Percentiles rank a stretch among this genome's conserved stretches.
These are phyloP conservation scores for Macrosteles quadrilineatus DNA, from an alignment of 1,140 invertebrate species.

Conservation along the genomic window DNA sequence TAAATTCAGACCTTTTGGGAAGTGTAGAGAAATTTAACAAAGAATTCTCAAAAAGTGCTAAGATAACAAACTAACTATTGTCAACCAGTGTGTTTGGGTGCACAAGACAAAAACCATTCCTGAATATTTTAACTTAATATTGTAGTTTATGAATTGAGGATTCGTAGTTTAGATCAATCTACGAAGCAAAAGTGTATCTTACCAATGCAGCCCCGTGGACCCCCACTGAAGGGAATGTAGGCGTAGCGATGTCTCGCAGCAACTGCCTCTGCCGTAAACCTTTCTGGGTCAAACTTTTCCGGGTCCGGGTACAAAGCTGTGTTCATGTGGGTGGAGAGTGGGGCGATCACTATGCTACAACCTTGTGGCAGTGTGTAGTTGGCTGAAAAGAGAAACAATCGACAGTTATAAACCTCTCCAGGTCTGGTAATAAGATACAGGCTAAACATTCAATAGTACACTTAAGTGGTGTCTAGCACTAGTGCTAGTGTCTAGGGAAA, in stretches of 20 bases:
- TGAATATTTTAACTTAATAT: neutral
- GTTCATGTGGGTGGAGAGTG: slow-evolving; percentile 52
- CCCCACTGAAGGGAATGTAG: slow-evolving; percentile 58
- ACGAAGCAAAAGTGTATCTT: too few relatives aligned
- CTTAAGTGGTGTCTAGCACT: too few relatives aligned
- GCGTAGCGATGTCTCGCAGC: slow-evolving; percentile 45
- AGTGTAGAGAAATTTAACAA: neutral
- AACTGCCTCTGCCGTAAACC: slow-evolving; percentile 56
- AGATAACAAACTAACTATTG: neutral
- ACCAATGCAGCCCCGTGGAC: slow-evolving; percentile 55
- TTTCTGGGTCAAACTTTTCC: slow-evolving; percentile 58
- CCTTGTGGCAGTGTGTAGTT: slow-evolving; percentile 35
- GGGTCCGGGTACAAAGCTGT: slow-evolving; percentile 57
- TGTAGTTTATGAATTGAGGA: neutral
- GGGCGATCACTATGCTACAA: slow-evolving; percentile 34
- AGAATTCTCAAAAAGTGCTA: neutral
- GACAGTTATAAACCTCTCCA: neutral
- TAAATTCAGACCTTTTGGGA: neutral
- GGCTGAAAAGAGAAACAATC: too few relatives aligned
- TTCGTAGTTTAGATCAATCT: too few relatives aligned
- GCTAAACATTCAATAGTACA: neutral
- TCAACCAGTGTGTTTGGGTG: neutral
- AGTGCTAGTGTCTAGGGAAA: too few relatives aligned
- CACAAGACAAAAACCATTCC: neutral
- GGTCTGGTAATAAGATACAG: neutral